Base-by-base conservation (phyloP, 2,888 invertebrate species). In the Agriopis aurantiaria region DNA sequence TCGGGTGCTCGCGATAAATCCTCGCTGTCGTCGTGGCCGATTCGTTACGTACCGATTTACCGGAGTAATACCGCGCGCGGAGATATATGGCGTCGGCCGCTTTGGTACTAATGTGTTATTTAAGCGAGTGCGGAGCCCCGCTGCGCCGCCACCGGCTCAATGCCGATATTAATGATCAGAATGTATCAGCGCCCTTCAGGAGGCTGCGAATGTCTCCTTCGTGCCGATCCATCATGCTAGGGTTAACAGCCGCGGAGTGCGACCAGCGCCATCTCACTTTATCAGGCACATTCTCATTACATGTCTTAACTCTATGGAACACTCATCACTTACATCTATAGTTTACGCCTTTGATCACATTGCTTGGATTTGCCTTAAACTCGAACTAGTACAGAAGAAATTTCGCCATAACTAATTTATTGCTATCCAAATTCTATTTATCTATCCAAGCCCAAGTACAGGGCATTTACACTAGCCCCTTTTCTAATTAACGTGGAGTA, bases 31-130 rank as follows among this genome's bases (percentile, higher is more conserved):
- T 88, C 92, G 90, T 43, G 83, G 80, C 75, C 85, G 86, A 91
- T 91, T 91, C 91, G 91, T 88, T 90, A 88, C 90, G 91, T 88
- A 82, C 86, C 85, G 89, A 85, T 89, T 90, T 89, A 90, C 89
- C 89, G 86, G 88, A 89, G 87, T 87, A 85, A 85, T 55, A 68
- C 84, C 85, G 84, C 81, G 82, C 81, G 82, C 77, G 80, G 88
- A 89, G 90, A 91, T 88, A 90, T 91, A 89, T 89, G 84, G 85
- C 86, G 89, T 88, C 91, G 90, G 91, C 80, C 82, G 88, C 91
- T 91, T 91, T 91, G 88, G 86, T 85, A 79, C 91, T 92, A 92
- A 92, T 91, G 87, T 90, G 91, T 91, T 91, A 91, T 90, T 90
- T 89, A 89, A 88, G 85, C 87, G 84, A 79, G 81, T 84, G 85